Conservation (phyloP, 2,888 invertebrate species). For the Brachyptera putata region DNA sequence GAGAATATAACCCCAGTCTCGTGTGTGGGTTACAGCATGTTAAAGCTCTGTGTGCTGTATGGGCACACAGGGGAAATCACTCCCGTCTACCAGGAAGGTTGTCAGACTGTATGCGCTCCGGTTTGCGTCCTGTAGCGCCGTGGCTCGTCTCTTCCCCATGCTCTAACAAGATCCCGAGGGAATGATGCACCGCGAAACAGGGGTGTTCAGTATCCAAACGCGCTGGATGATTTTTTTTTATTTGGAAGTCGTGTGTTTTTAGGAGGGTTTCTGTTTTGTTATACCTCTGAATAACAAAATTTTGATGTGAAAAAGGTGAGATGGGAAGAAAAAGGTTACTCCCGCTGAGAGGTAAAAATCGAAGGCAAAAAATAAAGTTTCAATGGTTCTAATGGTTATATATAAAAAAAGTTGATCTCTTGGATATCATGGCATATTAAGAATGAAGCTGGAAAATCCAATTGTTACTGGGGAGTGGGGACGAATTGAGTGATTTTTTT, state of each 20-base stretch:
- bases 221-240: too few species aligned
- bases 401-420: too few species aligned
- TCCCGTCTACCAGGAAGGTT: conserved; percentile 1
- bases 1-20: neutral
- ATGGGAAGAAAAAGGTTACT: too few species aligned
- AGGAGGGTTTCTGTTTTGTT: too few species aligned
- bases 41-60: neutral
- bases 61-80: conserved; percentile 1
- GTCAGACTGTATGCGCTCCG: neutral
- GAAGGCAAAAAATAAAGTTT: too few species aligned
- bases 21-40: neutral
- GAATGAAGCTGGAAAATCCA: too few species aligned
- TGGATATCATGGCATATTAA: too few species aligned
- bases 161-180: conserved; percentile 10
- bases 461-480: too few species aligned
- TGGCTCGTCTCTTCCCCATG: neutral
- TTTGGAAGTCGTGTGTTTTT: too few species aligned
- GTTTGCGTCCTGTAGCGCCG: too few species aligned
- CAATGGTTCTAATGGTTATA: neutral
- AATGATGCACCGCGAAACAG: neutral
- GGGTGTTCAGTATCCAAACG: conserved; percentile 2
- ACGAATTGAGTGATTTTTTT: too few species aligned
- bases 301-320: neutral
- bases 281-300: neutral
- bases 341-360: too few species aligned